phyloP scores from a whole-genome alignment of 2,797 vertebrate genomes.

The Cossypha heuglini region DNA sequence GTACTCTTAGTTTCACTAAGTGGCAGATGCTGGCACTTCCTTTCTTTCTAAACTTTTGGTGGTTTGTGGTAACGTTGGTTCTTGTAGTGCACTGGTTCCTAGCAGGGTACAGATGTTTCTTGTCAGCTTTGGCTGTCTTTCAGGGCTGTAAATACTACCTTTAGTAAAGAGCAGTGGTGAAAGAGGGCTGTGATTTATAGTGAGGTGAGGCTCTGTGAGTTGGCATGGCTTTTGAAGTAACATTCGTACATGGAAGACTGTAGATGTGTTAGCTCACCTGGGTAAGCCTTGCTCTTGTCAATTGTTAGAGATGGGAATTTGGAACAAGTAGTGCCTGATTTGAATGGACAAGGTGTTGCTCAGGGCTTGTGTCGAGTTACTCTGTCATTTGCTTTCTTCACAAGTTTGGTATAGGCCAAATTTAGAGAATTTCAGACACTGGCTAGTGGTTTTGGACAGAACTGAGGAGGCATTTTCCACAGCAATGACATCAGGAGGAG shows the following conservation, averaged over 20 bases:
- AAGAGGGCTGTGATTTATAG: neutral
- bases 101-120: conserved; percentile 25
- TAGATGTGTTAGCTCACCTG: neutral
- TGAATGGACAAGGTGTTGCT: neutral
- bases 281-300: neutral
- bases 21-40: neutral
- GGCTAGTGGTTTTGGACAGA: neutral
- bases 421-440: neutral
- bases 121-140: conserved; percentile 44
- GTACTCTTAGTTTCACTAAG: neutral
- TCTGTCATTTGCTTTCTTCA: neutral
- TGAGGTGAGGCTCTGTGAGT: neutral
- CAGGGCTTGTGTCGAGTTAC: neutral
- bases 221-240: neutral
- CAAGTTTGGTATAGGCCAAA: neutral
- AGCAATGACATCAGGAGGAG: neutral
- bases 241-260: neutral
- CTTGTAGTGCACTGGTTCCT: neutral
- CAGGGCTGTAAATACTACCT: conserved; percentile 14
- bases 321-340: rapidly evolving
- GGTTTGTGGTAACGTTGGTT: neutral
- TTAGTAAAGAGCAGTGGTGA: neutral
- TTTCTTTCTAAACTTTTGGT: neutral
- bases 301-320: neutral
- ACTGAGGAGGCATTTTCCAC: neutral